Evolutionary conservation across 2,888 invertebrate genomes (phyloP).

Genomic region (Acheta domesticus): DNA sequence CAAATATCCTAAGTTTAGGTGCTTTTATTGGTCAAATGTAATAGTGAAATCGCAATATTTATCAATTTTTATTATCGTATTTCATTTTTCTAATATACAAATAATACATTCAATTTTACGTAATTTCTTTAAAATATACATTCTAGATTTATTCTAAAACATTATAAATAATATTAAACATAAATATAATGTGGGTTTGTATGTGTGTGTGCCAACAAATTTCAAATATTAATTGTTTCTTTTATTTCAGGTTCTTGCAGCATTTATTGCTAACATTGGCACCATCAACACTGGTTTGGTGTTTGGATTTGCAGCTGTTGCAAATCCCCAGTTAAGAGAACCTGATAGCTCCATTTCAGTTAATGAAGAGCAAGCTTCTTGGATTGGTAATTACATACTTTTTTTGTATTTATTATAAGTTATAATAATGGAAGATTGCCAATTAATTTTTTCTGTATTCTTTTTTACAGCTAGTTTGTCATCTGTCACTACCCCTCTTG

Average conservation of each 20-base stretch:
- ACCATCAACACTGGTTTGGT: constrained; percentile 69
- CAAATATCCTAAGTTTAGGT: too few relatives aligned
- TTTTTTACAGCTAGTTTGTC: constrained; percentile 59
- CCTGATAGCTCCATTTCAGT: constrained; percentile 54
- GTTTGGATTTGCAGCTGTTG: constrained; percentile 66
- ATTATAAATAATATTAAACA: background rate
- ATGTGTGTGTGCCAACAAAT: background rate
- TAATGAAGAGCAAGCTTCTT: constrained; percentile 58
- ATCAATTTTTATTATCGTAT: too few relatives aligned
- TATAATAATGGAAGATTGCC: background rate
- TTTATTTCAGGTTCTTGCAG: constrained; percentile 56
- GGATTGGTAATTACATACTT: constrained; percentile 57
- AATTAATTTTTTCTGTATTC: constrained; percentile 20
- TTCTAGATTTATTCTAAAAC: background rate
- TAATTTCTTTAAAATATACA: too few relatives aligned
- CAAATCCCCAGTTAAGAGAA: constrained; percentile 58
- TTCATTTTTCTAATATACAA: too few relatives aligned
- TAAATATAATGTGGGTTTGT: background rate
- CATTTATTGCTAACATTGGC: constrained; percentile 63
- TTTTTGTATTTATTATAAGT: constrained; percentile 23
- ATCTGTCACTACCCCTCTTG: constrained; percentile 57
- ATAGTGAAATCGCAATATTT: too few relatives aligned
- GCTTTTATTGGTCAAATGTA: too few relatives aligned
- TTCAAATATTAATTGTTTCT: too few relatives aligned
- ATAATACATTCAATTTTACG: too few relatives aligned